These are phyloP conservation scores for Phthorimaea operculella DNA, from an alignment of 1,140 invertebrate genomes.

Conservation along the genomic window DNA sequence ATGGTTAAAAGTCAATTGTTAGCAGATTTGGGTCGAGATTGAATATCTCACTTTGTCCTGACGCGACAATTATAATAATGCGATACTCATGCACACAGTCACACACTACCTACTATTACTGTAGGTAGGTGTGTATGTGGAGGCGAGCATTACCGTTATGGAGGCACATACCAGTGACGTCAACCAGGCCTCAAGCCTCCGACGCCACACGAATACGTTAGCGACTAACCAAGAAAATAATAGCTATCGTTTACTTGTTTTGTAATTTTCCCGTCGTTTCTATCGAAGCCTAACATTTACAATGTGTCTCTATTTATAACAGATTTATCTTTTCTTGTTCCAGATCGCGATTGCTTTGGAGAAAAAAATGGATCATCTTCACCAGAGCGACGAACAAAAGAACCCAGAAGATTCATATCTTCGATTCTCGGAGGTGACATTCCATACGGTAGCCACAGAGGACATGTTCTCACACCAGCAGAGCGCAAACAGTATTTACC, in stretches of 20 bases:
- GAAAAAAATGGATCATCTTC: conserved; percentile 36
- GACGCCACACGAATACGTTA: conserved; percentile 57
- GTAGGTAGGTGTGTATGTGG: conserved; percentile 42
- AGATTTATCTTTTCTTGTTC: conserved; percentile 25
- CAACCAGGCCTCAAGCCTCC: conserved; percentile 54
- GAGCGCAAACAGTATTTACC: conserved; percentile 83
- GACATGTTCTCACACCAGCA: conserved; percentile 79
- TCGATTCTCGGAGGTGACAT: conserved; percentile 81
- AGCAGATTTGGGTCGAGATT: conserved; percentile 44
- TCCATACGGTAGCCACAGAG: conserved; percentile 76
- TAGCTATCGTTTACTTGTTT: conserved; percentile 17
- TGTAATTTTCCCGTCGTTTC: background rate
- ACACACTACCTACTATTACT: conserved; percentile 1
- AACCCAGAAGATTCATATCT: conserved; percentile 77
- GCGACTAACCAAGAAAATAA: conserved; percentile 38
- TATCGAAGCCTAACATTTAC: background rate
- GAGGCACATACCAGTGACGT: conserved; percentile 65
- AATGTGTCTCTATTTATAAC: background rate
- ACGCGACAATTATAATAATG: conserved; percentile 45
- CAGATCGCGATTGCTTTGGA: conserved; percentile 64
- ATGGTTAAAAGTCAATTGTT: conserved; percentile 23
- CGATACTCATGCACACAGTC: conserved; percentile 27
- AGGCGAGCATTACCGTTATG: conserved; percentile 64
- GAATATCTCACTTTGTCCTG: conserved; percentile 38
- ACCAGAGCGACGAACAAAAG: conserved; percentile 47